Conservation (phyloP, 1,140 invertebrate genomes). For the Radopholus similis region DNA sequence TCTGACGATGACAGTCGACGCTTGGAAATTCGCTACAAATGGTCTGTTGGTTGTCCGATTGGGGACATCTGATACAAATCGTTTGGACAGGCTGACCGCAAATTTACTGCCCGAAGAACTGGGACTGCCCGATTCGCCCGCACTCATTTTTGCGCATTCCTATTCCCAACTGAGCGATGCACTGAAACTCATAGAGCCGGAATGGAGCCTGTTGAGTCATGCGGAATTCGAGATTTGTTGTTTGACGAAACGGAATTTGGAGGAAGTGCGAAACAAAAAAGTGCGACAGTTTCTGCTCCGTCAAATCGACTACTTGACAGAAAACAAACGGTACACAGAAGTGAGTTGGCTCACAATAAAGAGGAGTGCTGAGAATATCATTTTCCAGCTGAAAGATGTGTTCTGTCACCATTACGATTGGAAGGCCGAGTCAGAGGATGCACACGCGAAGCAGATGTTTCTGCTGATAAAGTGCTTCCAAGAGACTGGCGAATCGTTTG, state of each 20-base stretch:
- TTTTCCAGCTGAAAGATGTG: constrained; percentile 14
- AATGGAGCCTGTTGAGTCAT: not conserved
- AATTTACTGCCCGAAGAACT: constrained; percentile 14
- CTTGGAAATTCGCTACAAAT: constrained; percentile 13
- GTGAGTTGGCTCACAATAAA: not conserved
- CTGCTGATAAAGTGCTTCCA: constrained; percentile 7
- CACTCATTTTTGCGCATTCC: not conserved
- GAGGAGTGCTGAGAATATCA: not conserved
- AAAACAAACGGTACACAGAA: not conserved
- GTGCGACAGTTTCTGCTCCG: not conserved
- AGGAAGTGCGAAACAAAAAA: constrained; percentile 12
- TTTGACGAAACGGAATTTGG: constrained; percentile 12
- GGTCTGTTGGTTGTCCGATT: not conserved
- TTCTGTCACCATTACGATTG: constrained; percentile 23
- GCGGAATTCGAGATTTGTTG: constrained; percentile 14
- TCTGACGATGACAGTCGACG: not conserved
- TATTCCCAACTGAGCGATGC: constrained; percentile 1
- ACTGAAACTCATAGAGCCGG: not conserved
- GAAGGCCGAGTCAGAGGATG: constrained; percentile 17
- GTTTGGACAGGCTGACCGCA: constrained; percentile 4
- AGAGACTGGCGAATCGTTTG: not conserved
- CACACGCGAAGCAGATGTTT: constrained; percentile 12
- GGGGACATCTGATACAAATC: not conserved
- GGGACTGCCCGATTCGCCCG: not conserved
- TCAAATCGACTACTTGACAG: not conserved